A percentile compares a stretch with the other conserved stretches of the same genome.
Evolutionary conservation across 2,888 invertebrate genomes (phyloP).

Genomic region (Tenthredo livida): DNA sequence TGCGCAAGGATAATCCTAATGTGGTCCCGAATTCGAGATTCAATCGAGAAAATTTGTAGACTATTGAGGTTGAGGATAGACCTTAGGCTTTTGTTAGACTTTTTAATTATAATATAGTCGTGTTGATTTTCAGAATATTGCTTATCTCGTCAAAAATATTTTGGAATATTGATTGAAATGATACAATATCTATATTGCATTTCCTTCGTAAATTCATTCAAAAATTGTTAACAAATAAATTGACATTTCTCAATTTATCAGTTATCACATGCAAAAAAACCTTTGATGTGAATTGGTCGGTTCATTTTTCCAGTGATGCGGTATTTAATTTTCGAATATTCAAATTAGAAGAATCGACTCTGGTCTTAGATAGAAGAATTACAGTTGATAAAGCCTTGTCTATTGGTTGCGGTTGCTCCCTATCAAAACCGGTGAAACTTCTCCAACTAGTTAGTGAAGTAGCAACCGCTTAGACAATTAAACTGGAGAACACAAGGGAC

Average conservation of each 20-base stretch:
- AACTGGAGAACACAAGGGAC: constrained; percentile 20
- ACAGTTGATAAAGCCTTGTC: not conserved
- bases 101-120: not conserved
- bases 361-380: not conserved
- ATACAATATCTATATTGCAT: no score
- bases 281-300: not conserved
- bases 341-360: not conserved
- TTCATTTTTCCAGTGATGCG: not conserved
- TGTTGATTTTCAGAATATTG: not conserved
- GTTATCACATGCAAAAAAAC: not conserved
- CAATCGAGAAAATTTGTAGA: not conserved
- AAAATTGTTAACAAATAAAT: not conserved
- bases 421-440: not conserved
- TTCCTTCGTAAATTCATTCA: not conserved
- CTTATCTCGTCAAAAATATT: no score
- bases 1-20: not conserved
- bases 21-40: not conserved
- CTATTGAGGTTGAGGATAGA: not conserved
- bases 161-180: no score
- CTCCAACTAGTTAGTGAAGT: not conserved
- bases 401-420: not conserved
- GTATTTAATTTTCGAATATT: not conserved
- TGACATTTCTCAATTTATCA: not conserved
- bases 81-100: not conserved
- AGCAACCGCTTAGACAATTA: not conserved